A percentile compares a stretch with the other conserved stretches of the same genome.
These are phyloP conservation scores for Drosophila merina DNA, from an alignment of 2,888 invertebrate species.

Conservation along the genomic window DNA sequence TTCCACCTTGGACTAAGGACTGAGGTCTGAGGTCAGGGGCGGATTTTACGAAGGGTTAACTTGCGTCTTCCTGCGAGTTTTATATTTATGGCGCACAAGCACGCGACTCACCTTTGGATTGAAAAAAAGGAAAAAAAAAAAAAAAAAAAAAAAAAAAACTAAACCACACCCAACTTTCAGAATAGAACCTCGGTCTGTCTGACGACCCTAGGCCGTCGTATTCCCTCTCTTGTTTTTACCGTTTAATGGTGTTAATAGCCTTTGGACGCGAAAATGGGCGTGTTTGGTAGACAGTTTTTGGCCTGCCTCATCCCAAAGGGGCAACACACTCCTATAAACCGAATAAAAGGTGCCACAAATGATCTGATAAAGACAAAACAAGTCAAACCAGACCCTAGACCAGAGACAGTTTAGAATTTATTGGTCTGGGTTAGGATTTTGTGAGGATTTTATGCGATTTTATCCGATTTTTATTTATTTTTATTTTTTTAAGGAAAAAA, in stretches of 20 bases:
- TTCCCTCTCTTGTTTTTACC: conserved; percentile 35
- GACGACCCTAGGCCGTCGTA: conserved; percentile 7
- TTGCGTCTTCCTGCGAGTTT: conserved; percentile 44
- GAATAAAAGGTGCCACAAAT: conserved; percentile 8
- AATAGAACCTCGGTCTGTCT: conserved; percentile 27
- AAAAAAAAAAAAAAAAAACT: conserved; percentile 1
- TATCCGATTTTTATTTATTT: neutral
- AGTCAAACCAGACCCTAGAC: conserved; percentile 7
- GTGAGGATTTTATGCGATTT: neutral
- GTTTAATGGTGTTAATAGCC: conserved; percentile 66
- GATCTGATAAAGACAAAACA: conserved; percentile 21
- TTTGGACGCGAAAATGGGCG: conserved; percentile 47
- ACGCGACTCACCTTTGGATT: conserved; percentile 63
- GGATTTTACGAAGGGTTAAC: conserved; percentile 44
- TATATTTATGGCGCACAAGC: conserved; percentile 71
- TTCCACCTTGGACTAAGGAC: conserved; percentile 31
- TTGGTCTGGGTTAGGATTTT: conserved; percentile 1
- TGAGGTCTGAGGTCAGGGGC: conserved; percentile 34
- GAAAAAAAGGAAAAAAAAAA: conserved; percentile 2
- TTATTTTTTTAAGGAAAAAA: neutral
- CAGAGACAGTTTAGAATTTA: neutral
- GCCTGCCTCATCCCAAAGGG: conserved; percentile 11
- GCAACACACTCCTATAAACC: conserved; percentile 14
- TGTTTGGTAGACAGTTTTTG: conserved; percentile 39
- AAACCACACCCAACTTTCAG: conserved; percentile 23